Percentiles rank a stretch among this genome's conserved stretches.
phyloP scores from a whole-genome alignment of 2,797 vertebrate genomes.

The Lagothrix lagotricha region DNA sequence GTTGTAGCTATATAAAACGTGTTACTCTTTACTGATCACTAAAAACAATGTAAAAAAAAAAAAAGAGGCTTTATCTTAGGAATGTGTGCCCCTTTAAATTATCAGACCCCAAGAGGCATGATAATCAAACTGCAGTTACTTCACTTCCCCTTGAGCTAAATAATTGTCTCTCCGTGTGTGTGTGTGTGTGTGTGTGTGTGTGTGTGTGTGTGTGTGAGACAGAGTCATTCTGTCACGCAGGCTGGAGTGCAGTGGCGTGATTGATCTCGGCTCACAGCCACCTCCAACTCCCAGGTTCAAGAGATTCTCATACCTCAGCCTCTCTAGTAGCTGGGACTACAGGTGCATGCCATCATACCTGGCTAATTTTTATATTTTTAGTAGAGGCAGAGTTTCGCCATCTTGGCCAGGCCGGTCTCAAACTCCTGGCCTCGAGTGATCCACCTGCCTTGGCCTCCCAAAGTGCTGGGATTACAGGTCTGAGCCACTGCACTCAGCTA shows the following conservation, averaged over 20 bases:
- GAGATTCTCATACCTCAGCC: background rate
- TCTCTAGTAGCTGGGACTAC: background rate
- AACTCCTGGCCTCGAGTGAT: background rate
- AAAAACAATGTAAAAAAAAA: background rate
- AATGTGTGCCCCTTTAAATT: background rate
- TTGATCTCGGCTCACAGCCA: background rate
- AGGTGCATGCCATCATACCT: background rate
- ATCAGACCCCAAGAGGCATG: background rate
- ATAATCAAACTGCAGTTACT: background rate
- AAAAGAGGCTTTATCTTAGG: background rate
- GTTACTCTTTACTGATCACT: background rate
- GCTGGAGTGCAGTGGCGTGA: background rate
- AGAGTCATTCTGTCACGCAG: background rate
- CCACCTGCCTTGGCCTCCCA: background rate
- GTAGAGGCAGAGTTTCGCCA: background rate
- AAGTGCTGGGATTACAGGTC: background rate
- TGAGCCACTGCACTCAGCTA: background rate
- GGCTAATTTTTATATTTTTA: background rate
- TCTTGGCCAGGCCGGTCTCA: background rate
- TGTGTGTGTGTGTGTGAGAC: no score
- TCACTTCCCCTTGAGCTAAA: background rate
- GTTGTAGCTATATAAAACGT: background rate
- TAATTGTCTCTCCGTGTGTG: background rate
- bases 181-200: no score
- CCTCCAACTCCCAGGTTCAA: background rate